These are phyloP conservation scores for Micrasema longulum DNA, from an alignment of 1,140 invertebrate genomes.

Conservation along the genomic window DNA sequence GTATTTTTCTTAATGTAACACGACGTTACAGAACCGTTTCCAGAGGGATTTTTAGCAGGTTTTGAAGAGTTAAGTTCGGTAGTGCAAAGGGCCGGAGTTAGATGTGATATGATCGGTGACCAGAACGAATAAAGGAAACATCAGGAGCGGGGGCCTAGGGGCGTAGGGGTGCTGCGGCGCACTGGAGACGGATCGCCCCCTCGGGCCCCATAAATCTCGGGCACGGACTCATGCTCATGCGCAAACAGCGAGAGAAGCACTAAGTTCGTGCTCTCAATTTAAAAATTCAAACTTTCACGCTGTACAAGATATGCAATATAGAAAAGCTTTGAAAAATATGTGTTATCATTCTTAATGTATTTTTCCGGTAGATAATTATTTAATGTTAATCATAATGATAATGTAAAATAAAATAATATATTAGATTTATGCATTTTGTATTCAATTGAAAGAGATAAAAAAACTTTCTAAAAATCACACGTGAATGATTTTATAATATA, in stretches of 20 bases:
- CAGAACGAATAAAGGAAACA: conserved; percentile 42
- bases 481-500: too few relatives aligned
- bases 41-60: neutral
- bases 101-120: conserved; percentile 31
- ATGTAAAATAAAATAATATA: too few relatives aligned
- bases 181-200: conserved; percentile 48
- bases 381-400: too few relatives aligned
- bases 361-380: too few relatives aligned
- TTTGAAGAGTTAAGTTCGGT: neutral
- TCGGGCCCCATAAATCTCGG: conserved; percentile 47
- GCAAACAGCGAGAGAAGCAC: conserved; percentile 5
- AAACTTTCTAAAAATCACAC: too few relatives aligned
- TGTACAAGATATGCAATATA: neutral
- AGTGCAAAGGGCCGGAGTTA: neutral
- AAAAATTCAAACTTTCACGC: conserved; percentile 44
- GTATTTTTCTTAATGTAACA: too few relatives aligned
- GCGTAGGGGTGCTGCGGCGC: conserved; percentile 5
- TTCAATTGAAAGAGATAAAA: too few relatives aligned
- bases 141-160: neutral
- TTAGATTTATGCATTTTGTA: too few relatives aligned
- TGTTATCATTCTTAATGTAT: too few relatives aligned
- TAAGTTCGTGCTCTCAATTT: conserved; percentile 49
- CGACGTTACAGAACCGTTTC: too few relatives aligned
- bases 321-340: too few relatives aligned
- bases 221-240: neutral